Conservation (phyloP, 2,797 vertebrate genomes). For the Merluccius polli region DNA sequence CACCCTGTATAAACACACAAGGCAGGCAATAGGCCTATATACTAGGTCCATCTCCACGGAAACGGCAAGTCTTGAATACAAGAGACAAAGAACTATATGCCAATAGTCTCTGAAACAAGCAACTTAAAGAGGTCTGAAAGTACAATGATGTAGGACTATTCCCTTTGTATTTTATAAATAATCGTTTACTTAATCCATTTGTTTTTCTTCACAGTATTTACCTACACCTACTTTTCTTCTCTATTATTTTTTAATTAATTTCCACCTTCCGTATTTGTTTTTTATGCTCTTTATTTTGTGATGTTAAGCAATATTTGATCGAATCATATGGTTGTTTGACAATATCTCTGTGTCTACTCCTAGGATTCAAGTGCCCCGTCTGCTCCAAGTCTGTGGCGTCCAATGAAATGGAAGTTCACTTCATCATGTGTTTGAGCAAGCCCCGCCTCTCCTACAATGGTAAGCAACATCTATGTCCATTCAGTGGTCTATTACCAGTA, state of each 20-base stretch:
- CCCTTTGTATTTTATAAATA: background rate
- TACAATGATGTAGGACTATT: background rate
- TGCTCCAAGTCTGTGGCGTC: conserved; percentile 99
- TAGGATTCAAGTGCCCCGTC: conserved; percentile 99
- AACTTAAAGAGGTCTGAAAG: background rate
- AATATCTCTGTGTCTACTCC: conserved; percentile 39
- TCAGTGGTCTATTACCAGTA: background rate
- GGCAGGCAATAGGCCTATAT: background rate
- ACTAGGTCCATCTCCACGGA: background rate
- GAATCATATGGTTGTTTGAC: background rate
- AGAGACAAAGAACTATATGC: background rate
- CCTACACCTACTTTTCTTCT: background rate
- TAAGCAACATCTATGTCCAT: conserved; percentile 60
- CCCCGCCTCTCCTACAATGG: conserved; percentile 98
- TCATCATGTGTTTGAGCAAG: conserved; percentile 99
- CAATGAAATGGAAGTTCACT: conserved; percentile 99
- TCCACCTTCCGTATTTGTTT: background rate
- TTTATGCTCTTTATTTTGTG: background rate
- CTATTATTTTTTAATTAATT: background rate
- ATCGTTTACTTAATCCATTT: background rate
- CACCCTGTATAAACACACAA: background rate
- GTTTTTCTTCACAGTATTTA: background rate
- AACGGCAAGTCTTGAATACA: background rate
- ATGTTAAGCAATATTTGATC: background rate
- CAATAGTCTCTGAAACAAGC: background rate